Conservation (phyloP, 1,140 invertebrate genomes). For the Drosophila funebris region DNA sequence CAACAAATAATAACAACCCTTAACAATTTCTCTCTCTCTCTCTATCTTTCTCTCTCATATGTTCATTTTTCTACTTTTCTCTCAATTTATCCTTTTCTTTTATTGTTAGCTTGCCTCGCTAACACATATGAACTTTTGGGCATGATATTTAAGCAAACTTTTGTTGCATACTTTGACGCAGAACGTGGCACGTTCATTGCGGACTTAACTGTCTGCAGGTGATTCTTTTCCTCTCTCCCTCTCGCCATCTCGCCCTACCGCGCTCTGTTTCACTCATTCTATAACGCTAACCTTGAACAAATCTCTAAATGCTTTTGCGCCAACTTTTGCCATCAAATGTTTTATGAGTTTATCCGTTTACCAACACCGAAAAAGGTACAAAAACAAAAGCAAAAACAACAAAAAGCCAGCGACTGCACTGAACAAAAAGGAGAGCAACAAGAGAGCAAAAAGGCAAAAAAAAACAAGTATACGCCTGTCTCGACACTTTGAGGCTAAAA, state of each 20-base stretch:
- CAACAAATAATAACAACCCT: too few species aligned
- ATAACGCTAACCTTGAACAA: slow-evolving; percentile 29
- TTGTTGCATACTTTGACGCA: slow-evolving; percentile 60
- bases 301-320: slow-evolving; percentile 64
- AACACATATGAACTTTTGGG: neutral
- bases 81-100: neutral
- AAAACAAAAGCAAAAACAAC: slow-evolving; percentile 25
- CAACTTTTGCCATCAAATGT: slow-evolving; percentile 60
- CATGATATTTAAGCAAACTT: slow-evolving; percentile 20
- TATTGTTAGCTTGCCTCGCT: neutral
- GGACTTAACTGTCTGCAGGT: neutral
- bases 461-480: slow-evolving; percentile 77
- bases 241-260: neutral
- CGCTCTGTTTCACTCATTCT: slow-evolving; percentile 1
- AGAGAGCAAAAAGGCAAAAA: slow-evolving; percentile 45
- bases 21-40: too few species aligned
- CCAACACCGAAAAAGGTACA: slow-evolving; percentile 53
- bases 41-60: too few species aligned
- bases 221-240: neutral
- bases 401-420: slow-evolving; percentile 12
- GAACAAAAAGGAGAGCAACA: slow-evolving; percentile 29
- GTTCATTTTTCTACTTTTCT: neutral
- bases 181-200: neutral
- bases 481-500: slow-evolving; percentile 72
- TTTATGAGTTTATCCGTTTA: slow-evolving; percentile 71